These are phyloP conservation scores for Lanius collurio DNA, from an alignment of 2,113 vertebrate genomes.

Conservation along the genomic window DNA sequence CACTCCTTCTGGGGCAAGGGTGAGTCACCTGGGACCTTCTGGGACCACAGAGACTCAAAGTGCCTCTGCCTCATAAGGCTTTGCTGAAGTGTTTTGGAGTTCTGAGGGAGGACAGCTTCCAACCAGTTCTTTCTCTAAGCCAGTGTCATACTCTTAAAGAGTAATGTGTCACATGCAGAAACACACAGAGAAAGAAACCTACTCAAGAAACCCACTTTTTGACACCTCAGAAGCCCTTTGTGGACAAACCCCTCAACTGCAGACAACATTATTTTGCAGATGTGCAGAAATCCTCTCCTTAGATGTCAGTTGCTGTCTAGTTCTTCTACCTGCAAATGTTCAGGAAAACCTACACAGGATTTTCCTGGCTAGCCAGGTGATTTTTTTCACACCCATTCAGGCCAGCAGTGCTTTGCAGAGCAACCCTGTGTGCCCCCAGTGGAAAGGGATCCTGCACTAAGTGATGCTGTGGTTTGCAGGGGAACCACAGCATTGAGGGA, in stretches of 20 bases:
- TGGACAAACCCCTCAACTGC: not conserved
- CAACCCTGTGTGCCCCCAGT: not conserved
- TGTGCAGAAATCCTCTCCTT: not conserved
- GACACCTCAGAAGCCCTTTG: not conserved
- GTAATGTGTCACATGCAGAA: not conserved
- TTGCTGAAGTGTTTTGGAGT: not conserved
- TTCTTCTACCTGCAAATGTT: not conserved
- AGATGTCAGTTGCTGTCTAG: not conserved
- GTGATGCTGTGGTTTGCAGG: not conserved
- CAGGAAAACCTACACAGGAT: not conserved
- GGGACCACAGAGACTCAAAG: rapidly evolving
- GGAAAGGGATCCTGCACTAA: not conserved
- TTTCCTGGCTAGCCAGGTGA: not conserved
- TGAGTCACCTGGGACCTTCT: not conserved
- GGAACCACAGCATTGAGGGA: not conserved
- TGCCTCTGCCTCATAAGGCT: not conserved
- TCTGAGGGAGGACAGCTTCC: not conserved
- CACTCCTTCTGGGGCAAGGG: not conserved
- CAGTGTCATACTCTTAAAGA: not conserved
- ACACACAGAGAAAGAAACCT: not conserved
- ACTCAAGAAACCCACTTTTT: not conserved
- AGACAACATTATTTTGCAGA: not conserved
- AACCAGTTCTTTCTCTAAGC: not conserved
- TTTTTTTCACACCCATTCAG: not conserved
- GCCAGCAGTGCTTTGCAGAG: not conserved